Base-by-base conservation (phyloP, 92 coral and sea anemone species). In the Paramuricea clavata region DNA sequence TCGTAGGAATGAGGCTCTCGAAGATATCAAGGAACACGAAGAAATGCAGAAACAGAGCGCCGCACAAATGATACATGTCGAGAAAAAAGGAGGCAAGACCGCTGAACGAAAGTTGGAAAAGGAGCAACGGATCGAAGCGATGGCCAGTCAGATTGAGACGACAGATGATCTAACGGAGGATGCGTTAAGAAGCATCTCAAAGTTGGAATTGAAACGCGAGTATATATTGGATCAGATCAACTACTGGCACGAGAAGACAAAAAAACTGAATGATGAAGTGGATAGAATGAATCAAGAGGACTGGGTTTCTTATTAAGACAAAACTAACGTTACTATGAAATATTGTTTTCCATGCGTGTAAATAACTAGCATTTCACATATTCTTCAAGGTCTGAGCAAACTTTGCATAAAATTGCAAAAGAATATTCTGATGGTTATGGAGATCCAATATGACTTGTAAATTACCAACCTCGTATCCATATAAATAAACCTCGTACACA, bases 31-130 rank as follows among this genome's bases (percentile, higher is more conserved):
- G 44, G 84, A 79, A 57, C 49, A 54, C n/a, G 73, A 79, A 36
- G 84, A 79, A 12, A 79, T 79, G 72, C 64, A 61, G 56, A 79
- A 59, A 49, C n/a, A 72, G 27, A 76, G 82, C 67, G 67, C 39
- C 4, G 33, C 49, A 13, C 64, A 76, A 5, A 25, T 76, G 82
- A 41, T 54, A 0, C 67, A 54, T 52, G 82, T 36, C 2, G 82
- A 76, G 30, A 76, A 76, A 23, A 68, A 68, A 12, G 82, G 82
- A 2, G 82, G 82, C 1, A 76, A 76, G 69, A 52, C 82, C 0
- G 82, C 82, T 16, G 82, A 76, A 36, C 67, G 82, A 30, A 30
- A 76, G 67, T 27, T 76, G 28, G 82, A 76, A 36, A 49, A 76
- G 69, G 68, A 76, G 27, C 39, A 23, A 2, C 26, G 15, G 19